phyloP scores from a whole-genome alignment of 2,888 invertebrate genomes.

The Catocala fraxini region DNA sequence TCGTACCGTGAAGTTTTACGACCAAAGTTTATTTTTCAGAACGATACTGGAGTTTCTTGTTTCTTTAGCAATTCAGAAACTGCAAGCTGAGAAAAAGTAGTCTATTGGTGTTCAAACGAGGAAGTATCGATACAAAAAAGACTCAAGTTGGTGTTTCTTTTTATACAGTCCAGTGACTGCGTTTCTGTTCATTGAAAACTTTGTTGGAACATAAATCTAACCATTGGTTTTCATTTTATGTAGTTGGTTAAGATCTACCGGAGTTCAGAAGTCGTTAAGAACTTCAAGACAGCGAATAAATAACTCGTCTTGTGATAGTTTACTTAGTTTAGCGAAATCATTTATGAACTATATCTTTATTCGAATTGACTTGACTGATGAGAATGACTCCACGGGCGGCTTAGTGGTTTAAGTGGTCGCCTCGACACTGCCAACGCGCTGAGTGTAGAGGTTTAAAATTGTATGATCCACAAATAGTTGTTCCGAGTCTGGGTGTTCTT shows the following conservation, averaged over 20 bases:
- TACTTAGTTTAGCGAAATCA: not conserved
- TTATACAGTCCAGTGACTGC: constrained; percentile 26
- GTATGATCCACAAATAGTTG: no score
- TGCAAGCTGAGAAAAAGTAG: constrained; percentile 24
- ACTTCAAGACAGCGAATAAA: not conserved
- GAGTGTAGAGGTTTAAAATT: no score
- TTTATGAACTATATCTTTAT: not conserved
- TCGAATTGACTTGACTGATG: no score
- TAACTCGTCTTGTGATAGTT: not conserved
- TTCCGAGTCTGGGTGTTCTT: no score
- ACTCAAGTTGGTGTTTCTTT: constrained; percentile 30
- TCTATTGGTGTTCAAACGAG: constrained; percentile 21
- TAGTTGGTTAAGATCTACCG: not conserved
- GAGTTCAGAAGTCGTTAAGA: constrained; percentile 3
- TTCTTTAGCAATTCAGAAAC: constrained; percentile 22
- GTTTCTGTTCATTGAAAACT: constrained; percentile 21
- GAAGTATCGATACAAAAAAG: constrained; percentile 34
- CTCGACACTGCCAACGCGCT: no score
- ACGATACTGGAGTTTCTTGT: constrained; percentile 16
- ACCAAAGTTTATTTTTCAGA: constrained; percentile 26
- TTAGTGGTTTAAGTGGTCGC: no score
- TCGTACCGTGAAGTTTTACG: constrained; percentile 18
- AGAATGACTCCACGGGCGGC: no score
- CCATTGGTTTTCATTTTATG: constrained; percentile 14
- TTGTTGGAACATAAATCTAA: constrained; percentile 15